Evolutionary conservation across 2,888 invertebrate species (phyloP).

Genomic region (Meteorus cinctellus): DNA sequence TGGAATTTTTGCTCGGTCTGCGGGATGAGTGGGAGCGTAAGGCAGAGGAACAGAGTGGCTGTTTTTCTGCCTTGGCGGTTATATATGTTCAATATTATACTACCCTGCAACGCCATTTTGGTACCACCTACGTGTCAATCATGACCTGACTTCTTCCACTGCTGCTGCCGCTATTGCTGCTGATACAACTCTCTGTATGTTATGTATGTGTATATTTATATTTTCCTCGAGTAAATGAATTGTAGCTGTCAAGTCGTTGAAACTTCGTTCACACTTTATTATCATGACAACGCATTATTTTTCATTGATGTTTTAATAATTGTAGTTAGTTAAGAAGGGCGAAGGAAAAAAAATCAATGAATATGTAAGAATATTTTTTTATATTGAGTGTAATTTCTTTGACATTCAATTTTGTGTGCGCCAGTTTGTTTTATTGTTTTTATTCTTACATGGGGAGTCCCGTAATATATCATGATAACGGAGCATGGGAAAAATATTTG

Average conservation of each 20-base stretch:
- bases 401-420: neutral
- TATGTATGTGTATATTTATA: neutral
- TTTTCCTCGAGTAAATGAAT: conserved; percentile 7
- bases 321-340: neutral
- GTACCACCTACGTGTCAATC: conserved; percentile 43
- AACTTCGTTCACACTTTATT: neutral
- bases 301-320: conserved; percentile 4
- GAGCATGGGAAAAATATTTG: too few species aligned
- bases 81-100: conserved; percentile 40
- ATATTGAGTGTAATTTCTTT: neutral
- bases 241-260: neutral
- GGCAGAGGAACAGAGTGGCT: neutral
- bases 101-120: conserved; percentile 21
- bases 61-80: conserved; percentile 41
- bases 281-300: conserved; percentile 4
- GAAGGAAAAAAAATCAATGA: neutral
- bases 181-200: too few species aligned
- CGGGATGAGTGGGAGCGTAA: neutral
- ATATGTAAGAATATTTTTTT: neutral
- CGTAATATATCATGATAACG: too few species aligned
- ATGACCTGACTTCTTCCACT: conserved; percentile 20
- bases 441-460: neutral
- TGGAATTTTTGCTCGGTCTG: conserved; percentile 34
- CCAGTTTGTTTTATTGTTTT: neutral
- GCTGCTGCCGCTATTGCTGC: too few species aligned